Percentiles rank a stretch among this genome's conserved stretches.
Evolutionary conservation across 2,888 invertebrate genomes (phyloP).

Genomic region (Plebejus argus): DNA sequence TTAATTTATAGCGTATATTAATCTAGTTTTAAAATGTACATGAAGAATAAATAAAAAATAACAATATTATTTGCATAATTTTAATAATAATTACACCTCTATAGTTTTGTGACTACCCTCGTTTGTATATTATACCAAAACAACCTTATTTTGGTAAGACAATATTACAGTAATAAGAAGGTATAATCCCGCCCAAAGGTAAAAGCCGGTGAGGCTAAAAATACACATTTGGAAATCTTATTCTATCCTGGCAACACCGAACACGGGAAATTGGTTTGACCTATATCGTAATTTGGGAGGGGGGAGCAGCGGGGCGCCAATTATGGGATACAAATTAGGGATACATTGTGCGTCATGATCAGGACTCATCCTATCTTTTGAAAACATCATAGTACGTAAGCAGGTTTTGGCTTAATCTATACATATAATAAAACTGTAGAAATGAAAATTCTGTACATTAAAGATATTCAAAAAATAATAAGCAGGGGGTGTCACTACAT

Average conservation of each 20-base stretch:
- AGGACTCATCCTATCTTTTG: background rate
- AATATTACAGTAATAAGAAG: background rate
- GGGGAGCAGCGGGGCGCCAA: slow-evolving; percentile 8
- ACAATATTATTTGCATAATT: too few species aligned
- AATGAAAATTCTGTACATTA: too few species aligned
- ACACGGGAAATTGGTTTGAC: background rate
- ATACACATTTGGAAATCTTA: slow-evolving; percentile 3
- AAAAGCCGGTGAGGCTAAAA: background rate
- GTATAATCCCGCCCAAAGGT: background rate
- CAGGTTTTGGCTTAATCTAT: too few species aligned
- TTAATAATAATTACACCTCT: too few species aligned
- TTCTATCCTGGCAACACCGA: background rate
- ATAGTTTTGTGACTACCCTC: background rate
- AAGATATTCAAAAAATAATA: too few species aligned
- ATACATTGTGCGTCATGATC: background rate
- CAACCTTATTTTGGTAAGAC: background rate
- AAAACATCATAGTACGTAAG: too few species aligned
- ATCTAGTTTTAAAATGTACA: too few species aligned
- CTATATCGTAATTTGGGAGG: background rate
- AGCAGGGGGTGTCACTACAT: too few species aligned
- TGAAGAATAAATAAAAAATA: too few species aligned
- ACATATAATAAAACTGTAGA: too few species aligned
- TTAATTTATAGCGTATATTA: too few species aligned
- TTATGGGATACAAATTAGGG: slow-evolving; percentile 14
- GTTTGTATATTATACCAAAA: background rate